A percentile compares a stretch with the other conserved stretches of the same genome.
Evolutionary conservation across 2,888 invertebrate species (phyloP).

Genomic region (Thera obeliscata): DNA sequence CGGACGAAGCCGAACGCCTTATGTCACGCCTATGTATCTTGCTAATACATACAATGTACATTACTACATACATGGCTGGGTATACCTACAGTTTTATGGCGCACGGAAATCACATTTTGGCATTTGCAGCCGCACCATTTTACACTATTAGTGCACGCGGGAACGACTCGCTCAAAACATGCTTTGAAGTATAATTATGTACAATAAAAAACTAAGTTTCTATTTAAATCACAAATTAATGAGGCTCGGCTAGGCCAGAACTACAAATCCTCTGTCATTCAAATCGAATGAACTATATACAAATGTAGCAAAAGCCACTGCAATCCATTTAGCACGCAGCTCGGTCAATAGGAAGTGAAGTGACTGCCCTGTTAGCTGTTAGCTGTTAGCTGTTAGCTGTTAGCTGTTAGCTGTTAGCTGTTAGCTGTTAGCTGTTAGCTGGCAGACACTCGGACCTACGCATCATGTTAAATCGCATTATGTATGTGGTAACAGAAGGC

Average conservation of each 20-base stretch:
- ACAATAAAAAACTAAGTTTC: neutral
- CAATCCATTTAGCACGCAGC: neutral
- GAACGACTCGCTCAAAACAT: neutral
- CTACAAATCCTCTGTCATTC: too few species aligned
- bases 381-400: too few species aligned
- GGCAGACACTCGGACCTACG: neutral
- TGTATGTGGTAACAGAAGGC: too few species aligned
- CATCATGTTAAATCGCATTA: neutral
- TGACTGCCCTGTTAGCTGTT: neutral
- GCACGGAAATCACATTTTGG: neutral
- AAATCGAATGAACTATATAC: too few species aligned
- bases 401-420: neutral
- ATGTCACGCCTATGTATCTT: neutral
- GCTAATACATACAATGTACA: neutral
- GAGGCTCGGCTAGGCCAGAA: too few species aligned
- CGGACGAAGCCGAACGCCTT: conserved; percentile 10
- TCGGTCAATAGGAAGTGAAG: neutral
- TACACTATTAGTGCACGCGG: conserved; percentile 1
- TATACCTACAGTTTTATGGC: neutral
- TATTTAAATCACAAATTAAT: neutral
- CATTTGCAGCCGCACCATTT: neutral
- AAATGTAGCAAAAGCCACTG: neutral
- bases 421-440: neutral
- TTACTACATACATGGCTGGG: neutral
- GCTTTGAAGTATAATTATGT: neutral